A percentile compares a stretch with the other conserved stretches of the same genome.
Evolutionary conservation across 1,140 invertebrate genomes (phyloP).

Genomic region (Centruroides sculpturatus): DNA sequence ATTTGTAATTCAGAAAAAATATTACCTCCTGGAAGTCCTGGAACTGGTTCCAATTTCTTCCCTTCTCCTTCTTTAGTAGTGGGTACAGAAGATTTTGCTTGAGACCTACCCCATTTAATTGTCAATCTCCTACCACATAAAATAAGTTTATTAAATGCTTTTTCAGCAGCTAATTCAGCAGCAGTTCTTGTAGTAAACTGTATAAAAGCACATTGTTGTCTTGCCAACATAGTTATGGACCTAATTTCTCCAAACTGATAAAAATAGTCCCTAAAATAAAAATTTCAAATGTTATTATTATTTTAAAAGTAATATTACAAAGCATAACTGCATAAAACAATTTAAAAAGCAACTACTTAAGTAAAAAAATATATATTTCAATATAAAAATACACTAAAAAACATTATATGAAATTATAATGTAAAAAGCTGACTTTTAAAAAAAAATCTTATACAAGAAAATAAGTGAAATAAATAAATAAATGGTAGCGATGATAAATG

Average conservation of each 20-base stretch:
- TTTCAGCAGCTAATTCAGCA: slow-evolving; percentile 86
- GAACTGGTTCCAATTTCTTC: slow-evolving; percentile 59
- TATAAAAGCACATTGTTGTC: slow-evolving; percentile 95
- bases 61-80: slow-evolving; percentile 21
- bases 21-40: slow-evolving; percentile 48
- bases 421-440: too few relatives aligned
- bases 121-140: slow-evolving; percentile 70
- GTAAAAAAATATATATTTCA: too few relatives aligned
- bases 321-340: too few relatives aligned
- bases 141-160: slow-evolving; percentile 90
- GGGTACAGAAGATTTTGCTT: slow-evolving; percentile 41
- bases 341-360: too few relatives aligned
- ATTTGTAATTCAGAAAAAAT: not conserved
- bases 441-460: too few relatives aligned
- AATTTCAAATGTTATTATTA: not conserved
- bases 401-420: too few relatives aligned
- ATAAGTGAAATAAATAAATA: too few relatives aligned
- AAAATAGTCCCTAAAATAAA: slow-evolving; percentile 57
- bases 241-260: slow-evolving; percentile 99
- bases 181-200: slow-evolving; percentile 80
- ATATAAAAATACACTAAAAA: too few relatives aligned
- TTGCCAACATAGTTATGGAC: slow-evolving; percentile 72
- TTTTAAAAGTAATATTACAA: slow-evolving; percentile 5
- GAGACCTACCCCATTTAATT: slow-evolving; percentile 93
- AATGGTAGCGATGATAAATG: too few relatives aligned